phyloP scores from a whole-genome alignment of 2,888 invertebrate genomes.

The Cyclophora punctaria region DNA sequence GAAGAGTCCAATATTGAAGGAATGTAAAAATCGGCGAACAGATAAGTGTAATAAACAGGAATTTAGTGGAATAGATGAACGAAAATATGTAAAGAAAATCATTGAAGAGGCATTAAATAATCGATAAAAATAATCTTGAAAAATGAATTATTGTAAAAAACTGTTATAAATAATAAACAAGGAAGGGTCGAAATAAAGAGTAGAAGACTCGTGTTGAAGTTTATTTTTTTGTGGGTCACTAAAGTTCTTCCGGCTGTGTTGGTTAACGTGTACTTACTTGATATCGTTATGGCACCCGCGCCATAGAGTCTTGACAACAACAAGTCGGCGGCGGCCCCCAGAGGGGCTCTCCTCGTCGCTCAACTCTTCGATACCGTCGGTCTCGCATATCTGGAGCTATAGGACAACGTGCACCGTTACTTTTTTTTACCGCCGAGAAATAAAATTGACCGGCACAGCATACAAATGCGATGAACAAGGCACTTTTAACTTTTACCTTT shows the following conservation, averaged over 20 bases:
- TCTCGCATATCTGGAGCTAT: conserved; percentile 85
- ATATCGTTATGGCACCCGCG: conserved; percentile 80
- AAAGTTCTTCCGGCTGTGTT: background rate
- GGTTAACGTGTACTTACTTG: conserved; percentile 37
- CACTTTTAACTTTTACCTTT: too few relatives aligned
- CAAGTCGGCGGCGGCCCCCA: conserved; percentile 81
- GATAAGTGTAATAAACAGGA: too few relatives aligned
- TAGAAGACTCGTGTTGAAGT: background rate
- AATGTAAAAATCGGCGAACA: too few relatives aligned
- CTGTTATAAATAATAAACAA: background rate
- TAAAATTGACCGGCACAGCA: too few relatives aligned
- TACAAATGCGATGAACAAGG: too few relatives aligned
- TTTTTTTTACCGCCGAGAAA: too few relatives aligned
- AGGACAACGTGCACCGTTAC: too few relatives aligned
- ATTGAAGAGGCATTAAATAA: too few relatives aligned
- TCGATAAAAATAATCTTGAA: too few relatives aligned
- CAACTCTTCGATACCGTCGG: conserved; percentile 81
- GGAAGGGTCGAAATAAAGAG: background rate
- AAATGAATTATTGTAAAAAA: background rate
- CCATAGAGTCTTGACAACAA: conserved; percentile 85
- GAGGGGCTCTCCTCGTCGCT: conserved; percentile 79
- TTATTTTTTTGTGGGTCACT: background rate
- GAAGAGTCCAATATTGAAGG: too few relatives aligned
- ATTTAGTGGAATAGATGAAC: too few relatives aligned
- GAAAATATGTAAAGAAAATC: too few relatives aligned